phyloP scores from a whole-genome alignment of 2,797 vertebrate species.

The Apodemus agrarius region DNA sequence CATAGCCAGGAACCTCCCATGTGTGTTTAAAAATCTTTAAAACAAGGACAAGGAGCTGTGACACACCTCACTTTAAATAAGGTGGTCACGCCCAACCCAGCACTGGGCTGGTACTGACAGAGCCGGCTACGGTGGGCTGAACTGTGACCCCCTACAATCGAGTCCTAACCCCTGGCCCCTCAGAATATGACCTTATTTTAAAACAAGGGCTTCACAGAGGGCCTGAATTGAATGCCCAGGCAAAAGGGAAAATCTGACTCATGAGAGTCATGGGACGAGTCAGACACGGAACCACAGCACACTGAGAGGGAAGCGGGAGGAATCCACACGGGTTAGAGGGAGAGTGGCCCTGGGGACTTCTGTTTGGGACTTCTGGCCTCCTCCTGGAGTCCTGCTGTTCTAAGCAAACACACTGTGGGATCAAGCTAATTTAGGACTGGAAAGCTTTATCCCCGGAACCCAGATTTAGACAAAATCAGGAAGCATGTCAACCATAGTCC shows the following conservation, averaged over 20 bases:
- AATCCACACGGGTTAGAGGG: not conserved
- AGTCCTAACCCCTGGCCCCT: not conserved
- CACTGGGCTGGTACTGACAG: not conserved
- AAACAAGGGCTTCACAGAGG: not conserved
- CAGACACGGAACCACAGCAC: not conserved
- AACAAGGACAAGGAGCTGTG: slow-evolving; percentile 1
- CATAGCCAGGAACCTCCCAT: not conserved
- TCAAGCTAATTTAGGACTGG: not conserved
- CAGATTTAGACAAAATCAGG: not conserved
- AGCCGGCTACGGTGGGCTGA: not conserved
- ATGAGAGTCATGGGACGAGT: not conserved
- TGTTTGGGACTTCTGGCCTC: not conserved
- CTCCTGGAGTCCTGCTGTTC: not conserved
- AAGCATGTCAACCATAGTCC: not conserved
- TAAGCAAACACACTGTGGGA: not conserved
- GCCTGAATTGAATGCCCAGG: not conserved
- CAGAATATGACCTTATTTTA: not conserved
- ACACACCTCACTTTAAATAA: slow-evolving; percentile 50
- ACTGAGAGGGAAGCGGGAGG: not conserved
- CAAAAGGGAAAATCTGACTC: not conserved
- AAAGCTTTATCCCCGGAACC: slow-evolving; percentile 2
- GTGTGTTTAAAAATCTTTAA: not conserved
- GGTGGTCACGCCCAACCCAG: not conserved
- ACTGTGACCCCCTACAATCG: not conserved
- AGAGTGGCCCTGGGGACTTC: not conserved